Conservation (phyloP, 2,888 invertebrate genomes). For the Cataglyphis cursor region DNA sequence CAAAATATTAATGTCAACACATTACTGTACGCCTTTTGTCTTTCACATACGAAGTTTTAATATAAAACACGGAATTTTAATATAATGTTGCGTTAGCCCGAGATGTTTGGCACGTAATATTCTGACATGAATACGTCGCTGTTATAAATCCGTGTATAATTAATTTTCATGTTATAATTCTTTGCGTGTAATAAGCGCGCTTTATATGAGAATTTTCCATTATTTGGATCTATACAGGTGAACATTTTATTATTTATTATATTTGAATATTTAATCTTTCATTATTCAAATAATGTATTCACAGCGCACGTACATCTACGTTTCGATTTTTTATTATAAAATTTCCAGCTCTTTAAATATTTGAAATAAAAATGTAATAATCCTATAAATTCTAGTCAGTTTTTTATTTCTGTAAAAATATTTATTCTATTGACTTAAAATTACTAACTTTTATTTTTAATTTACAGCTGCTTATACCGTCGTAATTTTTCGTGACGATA, state of each 20-base stretch:
- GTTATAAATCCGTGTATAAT: constrained; percentile 33
- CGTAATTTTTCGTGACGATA: neutral
- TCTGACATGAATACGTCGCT: constrained; percentile 26
- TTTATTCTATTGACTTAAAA: neutral
- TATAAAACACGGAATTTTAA: constrained; percentile 54
- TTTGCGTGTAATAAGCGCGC: neutral
- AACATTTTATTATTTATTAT: constrained; percentile 37
- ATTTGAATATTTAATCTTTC: constrained; percentile 8
- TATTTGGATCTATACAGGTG: constrained; percentile 12
- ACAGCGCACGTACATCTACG: neutral
- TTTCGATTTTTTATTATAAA: constrained; percentile 2
- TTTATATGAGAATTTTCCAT: constrained; percentile 35
- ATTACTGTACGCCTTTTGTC: constrained; percentile 39
- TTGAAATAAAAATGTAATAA: neutral
- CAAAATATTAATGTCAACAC: constrained; percentile 53
- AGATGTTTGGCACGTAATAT: constrained; percentile 47
- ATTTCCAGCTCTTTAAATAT: neutral
- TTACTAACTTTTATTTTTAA: neutral
- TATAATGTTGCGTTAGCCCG: constrained; percentile 41
- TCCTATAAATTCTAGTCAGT: neutral
- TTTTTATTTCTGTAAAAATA: neutral
- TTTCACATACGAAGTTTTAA: constrained; percentile 43
- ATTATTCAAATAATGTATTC: constrained; percentile 15
- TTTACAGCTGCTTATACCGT: neutral
- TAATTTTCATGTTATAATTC: constrained; percentile 45